Base-by-base conservation (phyloP, 2,797 vertebrate species). In the Emys orbicularis region DNA sequence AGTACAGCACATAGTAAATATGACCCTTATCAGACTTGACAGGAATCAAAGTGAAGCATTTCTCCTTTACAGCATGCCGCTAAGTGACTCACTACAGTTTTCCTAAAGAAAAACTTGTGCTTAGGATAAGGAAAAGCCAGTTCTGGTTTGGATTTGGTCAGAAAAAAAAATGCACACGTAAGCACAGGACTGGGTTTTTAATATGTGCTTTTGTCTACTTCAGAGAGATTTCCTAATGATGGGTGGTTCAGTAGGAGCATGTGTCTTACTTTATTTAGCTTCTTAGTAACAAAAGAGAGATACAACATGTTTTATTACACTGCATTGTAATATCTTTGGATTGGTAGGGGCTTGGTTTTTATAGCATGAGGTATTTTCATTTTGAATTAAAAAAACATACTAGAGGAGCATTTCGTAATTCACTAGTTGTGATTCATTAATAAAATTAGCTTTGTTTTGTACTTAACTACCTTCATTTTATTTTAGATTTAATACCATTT, bases 151-250 rank as follows among this genome's bases (percentile, higher is more conserved):
- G 86, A 94, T 89, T 90, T 41, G 68, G 87, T 72, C 34, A 76
- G 84, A 59, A 72, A 72, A 31, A 92, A 94, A 95, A 96, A 86
- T 89, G 50, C 65, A 52, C 53, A 88, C 83, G 61, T 57, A 77
- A 86, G 72, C 52, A 54, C 25, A 88, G 95, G 90, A 91, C 92
- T 49, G 44, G 92, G 88, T 83, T 61, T 90, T 37, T 79, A 84
- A 47, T 82, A 80, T 84, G 79, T 50, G 90, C 80, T 86, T 12
- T 88, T 84, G 81, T 89, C 94, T 94, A 86, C 90, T 96, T 89
- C 80, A 83, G 90, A 21, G 93, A 94, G 90, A 92, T 93, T 93
- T 91, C 54, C 92, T 95, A 91, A 93, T 89, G 94, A 86, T 95
- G 91, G 80, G 77, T 92, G 77, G 25, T 29, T 77, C 6, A 19